Conservation (phyloP, 2,888 invertebrate genomes). For the Orthosia cruda region DNA sequence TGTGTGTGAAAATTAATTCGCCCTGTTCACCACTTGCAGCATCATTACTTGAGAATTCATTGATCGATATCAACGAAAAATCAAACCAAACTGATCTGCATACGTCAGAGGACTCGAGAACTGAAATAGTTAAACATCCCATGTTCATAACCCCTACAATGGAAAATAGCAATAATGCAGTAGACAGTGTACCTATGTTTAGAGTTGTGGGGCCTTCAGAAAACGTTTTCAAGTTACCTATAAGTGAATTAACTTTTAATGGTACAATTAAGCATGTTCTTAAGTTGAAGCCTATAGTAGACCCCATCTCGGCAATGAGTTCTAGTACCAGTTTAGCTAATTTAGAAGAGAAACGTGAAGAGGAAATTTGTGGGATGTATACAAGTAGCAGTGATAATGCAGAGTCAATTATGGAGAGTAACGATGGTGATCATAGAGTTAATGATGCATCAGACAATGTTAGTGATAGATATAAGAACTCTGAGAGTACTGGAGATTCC, state of each 20-base stretch:
- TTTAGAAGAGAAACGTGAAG: constrained; percentile 73
- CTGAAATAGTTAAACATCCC: constrained; percentile 80
- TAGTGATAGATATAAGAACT: constrained; percentile 76
- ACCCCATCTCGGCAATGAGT: constrained; percentile 85
- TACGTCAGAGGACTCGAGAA: constrained; percentile 85
- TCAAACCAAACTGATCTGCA: constrained; percentile 81
- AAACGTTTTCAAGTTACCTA: constrained; percentile 88
- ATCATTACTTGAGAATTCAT: constrained; percentile 81
- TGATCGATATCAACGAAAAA: constrained; percentile 83
- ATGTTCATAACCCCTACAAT: constrained; percentile 89
- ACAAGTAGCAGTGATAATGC: constrained; percentile 63
- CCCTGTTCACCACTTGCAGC: constrained; percentile 79
- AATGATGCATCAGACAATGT: constrained; percentile 74
- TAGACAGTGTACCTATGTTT: constrained; percentile 88
- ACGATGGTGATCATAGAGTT: constrained; percentile 69
- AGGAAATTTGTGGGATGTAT: constrained; percentile 67
- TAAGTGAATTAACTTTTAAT: constrained; percentile 88
- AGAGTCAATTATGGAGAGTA: constrained; percentile 64
- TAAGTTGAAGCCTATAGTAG: constrained; percentile 88
- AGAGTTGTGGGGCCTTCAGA: constrained; percentile 82
- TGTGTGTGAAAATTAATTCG: constrained; percentile 79
- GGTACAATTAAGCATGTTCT: constrained; percentile 89
- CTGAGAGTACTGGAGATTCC: constrained; percentile 83
- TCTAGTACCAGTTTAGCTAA: constrained; percentile 74
- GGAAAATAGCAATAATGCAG: constrained; percentile 91